phyloP scores from a whole-genome alignment of 2,113 vertebrate genomes.

The Rhipidura dahli region DNA sequence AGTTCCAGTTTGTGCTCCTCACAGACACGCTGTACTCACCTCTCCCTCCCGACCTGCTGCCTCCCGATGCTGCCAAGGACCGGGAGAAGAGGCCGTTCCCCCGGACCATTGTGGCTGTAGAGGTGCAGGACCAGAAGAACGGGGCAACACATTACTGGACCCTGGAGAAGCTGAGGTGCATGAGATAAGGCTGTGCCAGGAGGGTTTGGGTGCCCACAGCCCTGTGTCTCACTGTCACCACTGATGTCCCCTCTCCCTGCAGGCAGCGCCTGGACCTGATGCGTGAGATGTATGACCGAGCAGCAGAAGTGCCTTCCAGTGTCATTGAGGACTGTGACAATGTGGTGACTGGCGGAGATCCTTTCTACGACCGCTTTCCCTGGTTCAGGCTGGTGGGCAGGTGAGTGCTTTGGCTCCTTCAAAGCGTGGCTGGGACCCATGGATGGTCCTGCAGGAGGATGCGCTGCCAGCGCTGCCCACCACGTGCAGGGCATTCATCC shows the following conservation, averaged over 20 bases:
- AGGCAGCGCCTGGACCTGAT: conserved; percentile 95
- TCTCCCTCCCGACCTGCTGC: conserved; percentile 88
- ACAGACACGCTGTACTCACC: conserved; percentile 96
- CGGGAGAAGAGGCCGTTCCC: conserved; percentile 88
- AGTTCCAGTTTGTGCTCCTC: conserved; percentile 97
- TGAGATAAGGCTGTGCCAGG: fast-evolving
- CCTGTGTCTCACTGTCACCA: fast-evolving
- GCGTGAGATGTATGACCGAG: conserved; percentile 97
- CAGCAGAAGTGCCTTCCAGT: conserved; percentile 89
- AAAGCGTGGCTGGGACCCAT: background rate
- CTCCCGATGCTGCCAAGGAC: conserved; percentile 83
- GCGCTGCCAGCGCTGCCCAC: fast-evolving
- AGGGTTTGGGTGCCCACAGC: background rate
- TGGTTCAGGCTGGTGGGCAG: conserved; percentile 99
- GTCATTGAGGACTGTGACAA: conserved; percentile 89
- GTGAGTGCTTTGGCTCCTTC: conserved; percentile 76
- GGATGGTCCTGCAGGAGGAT: background rate
- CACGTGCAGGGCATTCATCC: fast-evolving
- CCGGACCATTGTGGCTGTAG: conserved; percentile 93
- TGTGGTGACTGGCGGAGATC: conserved; percentile 90
- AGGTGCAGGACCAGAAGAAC: conserved; percentile 97
- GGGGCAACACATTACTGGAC: conserved; percentile 98
- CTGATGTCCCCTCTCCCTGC: background rate
- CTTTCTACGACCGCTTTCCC: conserved; percentile 97
- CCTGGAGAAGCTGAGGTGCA: conserved; percentile 91